Evolutionary conservation across 2,113 vertebrate species (phyloP), one percentile per base, ranked within the genome.

Genomic region (Meriones unguiculatus): DNA sequence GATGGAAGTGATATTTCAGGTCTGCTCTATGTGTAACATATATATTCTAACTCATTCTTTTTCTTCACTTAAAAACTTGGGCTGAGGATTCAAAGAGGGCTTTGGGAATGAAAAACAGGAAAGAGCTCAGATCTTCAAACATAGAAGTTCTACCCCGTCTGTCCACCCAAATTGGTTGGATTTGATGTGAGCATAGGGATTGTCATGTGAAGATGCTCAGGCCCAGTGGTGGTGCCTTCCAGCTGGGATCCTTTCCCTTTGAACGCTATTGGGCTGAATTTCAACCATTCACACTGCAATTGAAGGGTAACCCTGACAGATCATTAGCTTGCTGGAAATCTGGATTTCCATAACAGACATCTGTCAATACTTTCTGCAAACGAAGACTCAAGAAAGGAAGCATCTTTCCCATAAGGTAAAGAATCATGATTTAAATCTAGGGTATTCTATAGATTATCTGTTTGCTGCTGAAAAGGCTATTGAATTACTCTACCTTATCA

Each of bases 321-420:
- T 94, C 72, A 28, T 93, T 85, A 95, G 32, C 62, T 62, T 82
- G 30, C 52, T 64, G 81, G 73, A 87, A 41, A 72, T 13, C 85
- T 6, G 24, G 80, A 32, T 50, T 87, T 93, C 70, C 80, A 30
- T 77, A 95, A 72, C 7, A 82, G 77, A 64, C 5, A 82, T 35
- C n/a, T 69, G 24, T 93, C 54, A 30, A 78, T 64, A 25, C n/a
- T 93, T 92, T 81, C 32, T 81, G 41, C 57, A 25, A 50, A 35
- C 64, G 30, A 93, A 94, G 69, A 93, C 32, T 89, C 89, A 87
- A 5, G 65, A 84, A 17, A 85, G 20, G 50, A 65, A 84, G 22
- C 7, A 2, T 41, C 54, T n/a, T 22, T 84, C 38, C 41, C 57
- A 41, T 41, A n/a, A 28, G 64, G 41, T n/a, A 90, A 75, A 76